Evolutionary conservation across 2,113 vertebrate species (phyloP), one percentile per base, ranked within the genome.

Genomic region (Hippocampus barbouri): DNA sequence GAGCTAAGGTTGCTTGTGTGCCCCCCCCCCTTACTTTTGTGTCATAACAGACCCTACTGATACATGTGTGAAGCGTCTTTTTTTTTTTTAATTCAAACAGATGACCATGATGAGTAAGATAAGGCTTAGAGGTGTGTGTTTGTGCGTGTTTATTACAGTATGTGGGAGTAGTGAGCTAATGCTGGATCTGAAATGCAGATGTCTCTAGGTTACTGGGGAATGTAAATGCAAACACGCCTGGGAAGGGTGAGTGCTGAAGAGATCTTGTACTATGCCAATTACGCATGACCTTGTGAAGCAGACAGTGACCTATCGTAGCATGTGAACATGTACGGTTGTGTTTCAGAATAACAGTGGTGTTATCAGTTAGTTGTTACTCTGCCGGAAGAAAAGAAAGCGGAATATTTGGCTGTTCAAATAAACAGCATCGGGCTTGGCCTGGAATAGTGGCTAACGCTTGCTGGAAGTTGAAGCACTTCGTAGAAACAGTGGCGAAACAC

Each of bases 131-230:
- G 3, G 25, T 53, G 15, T 56, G 14, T 41, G 63, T 21, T 45
- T 69, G 59, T 74, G 51, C 23, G 51, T 76, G 72, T 34, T 15
- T 53, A 34, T n/a, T 21, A 15, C 45, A 78, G 73, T 66, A 71
- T 78, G 78, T 83, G 77, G 71, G 82, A 73, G 80, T 71, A 67
- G 63, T 63, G 60, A 21, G 69, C 70, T 69, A 1, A 45, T 54
- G 59, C 45, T 73, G 65, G 67, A 65, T 56, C 63, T 57, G 59
- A 84, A 72, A 84, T 85, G 71, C 80, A 87, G 76, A 73, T 80
- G 91, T 92, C 79, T 88, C 91, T 81, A 87, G 83, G 90, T 86
- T 80, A 88, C 86, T 76, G 77, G 40, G 75, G 84, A 91, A 90
- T 89, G 87, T 81, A 81, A 86, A 83, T 64, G 76, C 83, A 83